A percentile compares a stretch with the other conserved stretches of the same genome.
Evolutionary conservation across 2,888 invertebrate species (phyloP).

Genomic region (Dynastes maya): DNA sequence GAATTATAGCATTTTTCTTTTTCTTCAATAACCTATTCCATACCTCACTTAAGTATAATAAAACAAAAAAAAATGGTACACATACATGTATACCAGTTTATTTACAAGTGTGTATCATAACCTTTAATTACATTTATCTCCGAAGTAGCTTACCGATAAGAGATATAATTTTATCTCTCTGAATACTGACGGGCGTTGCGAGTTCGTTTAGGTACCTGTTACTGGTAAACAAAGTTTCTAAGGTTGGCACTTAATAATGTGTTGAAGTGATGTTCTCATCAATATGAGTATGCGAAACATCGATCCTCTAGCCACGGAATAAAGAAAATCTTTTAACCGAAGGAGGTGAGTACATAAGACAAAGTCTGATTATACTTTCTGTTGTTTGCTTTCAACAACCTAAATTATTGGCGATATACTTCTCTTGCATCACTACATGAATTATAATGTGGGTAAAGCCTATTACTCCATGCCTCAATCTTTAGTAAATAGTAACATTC

Average conservation of each 20-base stretch:
- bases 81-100: too few relatives aligned
- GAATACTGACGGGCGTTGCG: neutral
- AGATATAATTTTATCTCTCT: constrained; percentile 33
- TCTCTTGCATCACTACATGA: too few relatives aligned
- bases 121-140: constrained; percentile 24
- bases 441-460: too few relatives aligned
- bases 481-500: too few relatives aligned
- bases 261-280: constrained; percentile 6
- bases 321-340: neutral
- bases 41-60: neutral
- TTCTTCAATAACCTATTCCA: too few relatives aligned
- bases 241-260: constrained; percentile 19
- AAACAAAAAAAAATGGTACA: too few relatives aligned
- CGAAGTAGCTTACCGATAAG: constrained; percentile 33
- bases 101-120: constrained; percentile 1
- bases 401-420: too few relatives aligned
- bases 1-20: too few relatives aligned
- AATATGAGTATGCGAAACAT: neutral
- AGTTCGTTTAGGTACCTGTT: constrained; percentile 5
- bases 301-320: neutral
- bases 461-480: too few relatives aligned
- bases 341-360: neutral
- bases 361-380: neutral
- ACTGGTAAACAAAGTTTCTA: constrained; percentile 12
- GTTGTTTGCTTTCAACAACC: too few relatives aligned